phyloP scores from a whole-genome alignment of 2,113 vertebrate genomes.

The Solea solea region DNA sequence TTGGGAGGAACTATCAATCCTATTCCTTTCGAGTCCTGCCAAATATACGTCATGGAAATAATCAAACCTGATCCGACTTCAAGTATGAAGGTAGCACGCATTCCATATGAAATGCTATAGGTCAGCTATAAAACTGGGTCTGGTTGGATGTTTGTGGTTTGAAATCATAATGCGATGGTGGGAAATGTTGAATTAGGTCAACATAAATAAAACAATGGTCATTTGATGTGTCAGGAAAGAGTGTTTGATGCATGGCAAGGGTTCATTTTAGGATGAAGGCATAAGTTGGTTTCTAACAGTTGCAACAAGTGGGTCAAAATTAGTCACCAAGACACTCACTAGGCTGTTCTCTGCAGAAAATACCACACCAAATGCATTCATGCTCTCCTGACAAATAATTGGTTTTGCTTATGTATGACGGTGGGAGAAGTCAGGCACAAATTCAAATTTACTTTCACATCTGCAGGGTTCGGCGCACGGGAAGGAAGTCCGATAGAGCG shows the following conservation, averaged over 20 bases:
- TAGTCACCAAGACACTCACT: too few species aligned
- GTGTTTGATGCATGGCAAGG: not conserved
- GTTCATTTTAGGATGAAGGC: not conserved
- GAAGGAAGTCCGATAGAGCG: too few species aligned
- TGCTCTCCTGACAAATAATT: too few species aligned
- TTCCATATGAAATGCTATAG: constrained; percentile 24
- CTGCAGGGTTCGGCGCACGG: too few species aligned
- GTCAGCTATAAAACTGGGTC: constrained; percentile 22
- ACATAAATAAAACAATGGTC: not conserved
- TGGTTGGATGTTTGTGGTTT: not conserved
- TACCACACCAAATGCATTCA: too few species aligned
- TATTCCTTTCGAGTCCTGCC: constrained; percentile 53
- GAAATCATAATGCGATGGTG: not conserved
- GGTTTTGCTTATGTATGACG: too few species aligned
- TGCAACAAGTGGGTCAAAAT: too few species aligned
- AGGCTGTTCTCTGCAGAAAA: too few species aligned
- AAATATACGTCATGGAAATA: constrained; percentile 57
- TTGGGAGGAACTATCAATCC: constrained; percentile 31
- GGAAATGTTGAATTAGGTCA: not conserved
- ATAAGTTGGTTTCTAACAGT: too few species aligned
- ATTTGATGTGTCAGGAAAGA: not conserved
- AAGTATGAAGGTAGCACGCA: constrained; percentile 31
- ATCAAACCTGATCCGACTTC: constrained; percentile 37
- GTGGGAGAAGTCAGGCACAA: too few species aligned
- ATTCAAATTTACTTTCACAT: too few species aligned